Percentiles rank a stretch among this genome's conserved stretches.
These are phyloP conservation scores for Sabatieria punctata DNA, from an alignment of 2,888 invertebrate genomes.

Conservation along the genomic window DNA sequence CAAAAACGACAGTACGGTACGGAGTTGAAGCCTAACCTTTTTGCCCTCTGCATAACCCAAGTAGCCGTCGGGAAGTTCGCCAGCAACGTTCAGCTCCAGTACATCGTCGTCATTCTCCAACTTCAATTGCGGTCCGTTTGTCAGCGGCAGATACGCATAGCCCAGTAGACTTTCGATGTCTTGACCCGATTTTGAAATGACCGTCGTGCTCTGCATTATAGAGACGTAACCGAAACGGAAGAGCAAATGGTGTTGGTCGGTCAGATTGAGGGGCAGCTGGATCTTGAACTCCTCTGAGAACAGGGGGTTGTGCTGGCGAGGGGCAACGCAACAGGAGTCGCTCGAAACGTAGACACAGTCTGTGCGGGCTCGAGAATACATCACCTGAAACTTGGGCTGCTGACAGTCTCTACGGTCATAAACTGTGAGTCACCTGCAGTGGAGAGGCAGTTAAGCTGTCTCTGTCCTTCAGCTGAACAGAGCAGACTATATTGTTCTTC, in stretches of 20 bases:
- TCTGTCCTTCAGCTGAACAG: conserved; percentile 64
- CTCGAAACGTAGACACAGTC: neutral
- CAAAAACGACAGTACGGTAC: too few species aligned
- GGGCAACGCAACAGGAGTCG: conserved; percentile 47
- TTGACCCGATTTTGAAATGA: too few species aligned
- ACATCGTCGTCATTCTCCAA: conserved; percentile 60
- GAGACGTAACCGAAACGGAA: conserved; percentile 92
- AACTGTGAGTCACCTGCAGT: conserved; percentile 61
- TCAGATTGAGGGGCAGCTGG: conserved; percentile 64
- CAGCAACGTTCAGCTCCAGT: conserved; percentile 56
- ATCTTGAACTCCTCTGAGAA: conserved; percentile 59
- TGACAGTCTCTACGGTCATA: too few species aligned
- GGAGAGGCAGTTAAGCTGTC: conserved; percentile 55
- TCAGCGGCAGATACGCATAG: conserved; percentile 76
- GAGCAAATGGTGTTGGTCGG: conserved; percentile 67
- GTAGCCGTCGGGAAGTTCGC: conserved; percentile 71
- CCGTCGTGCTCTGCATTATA: conserved; percentile 9
- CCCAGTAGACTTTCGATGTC: conserved; percentile 52
- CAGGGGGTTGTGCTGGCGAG: conserved; percentile 69
- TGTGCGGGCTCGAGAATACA: neutral
- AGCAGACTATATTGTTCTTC: conserved; percentile 78
- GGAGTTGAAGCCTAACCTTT: too few species aligned
- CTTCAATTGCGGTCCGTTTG: conserved; percentile 58
- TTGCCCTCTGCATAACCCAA: conserved; percentile 68
- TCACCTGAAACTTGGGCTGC: too few species aligned